Evolutionary conservation across 2,113 vertebrate genomes (phyloP), one percentile per base, ranked within the genome.

Genomic region (Andinoacara biseriatus): DNA sequence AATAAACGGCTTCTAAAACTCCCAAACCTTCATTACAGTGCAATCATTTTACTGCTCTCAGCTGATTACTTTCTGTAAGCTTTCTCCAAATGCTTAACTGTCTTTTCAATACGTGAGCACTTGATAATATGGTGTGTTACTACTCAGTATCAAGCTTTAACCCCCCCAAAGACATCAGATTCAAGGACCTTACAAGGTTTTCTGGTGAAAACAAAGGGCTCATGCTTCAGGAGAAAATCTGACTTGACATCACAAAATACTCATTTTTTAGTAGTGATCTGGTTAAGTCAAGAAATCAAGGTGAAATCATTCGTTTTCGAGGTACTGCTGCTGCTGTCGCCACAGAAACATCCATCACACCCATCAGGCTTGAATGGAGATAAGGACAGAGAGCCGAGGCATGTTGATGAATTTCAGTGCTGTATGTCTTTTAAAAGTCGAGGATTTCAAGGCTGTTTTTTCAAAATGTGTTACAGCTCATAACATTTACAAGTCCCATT

Each of bases 281-380:
- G 76, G 76, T 86, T 72, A 62, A 81, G 90, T 93, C 89, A 74
- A 83, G 79, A 87, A 90, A 90, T 87, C 87, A 92, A 91, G 88
- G 90, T 82, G 82, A 90, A 69, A 61, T 54, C 74, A 54, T 90
- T 89, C 62, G 58, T 91, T 85, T 62, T 0, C 3, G 60, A 82
- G 69, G 58, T 20, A 61, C 43, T 20, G 46, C 67, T 72, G 67
- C 76, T 13, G 80, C 72, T 3, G 46, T 29, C 82, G 85, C 22
- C 57, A 22, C 59, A 5, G 11, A 83, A 84, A 67, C 76, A 91
- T 91, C 86, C 86, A 78, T 90, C 92, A 90, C 58, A 3, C 4
- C 33, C 58, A 3, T 74, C 77, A 54, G 61, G 22, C 59, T 46
- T 58, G 83, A 86, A 82, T 18, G 84, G 56, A 59, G 83, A 58